Conservation (phyloP, 2,797 vertebrate species). For the Semotilus atromaculatus region DNA sequence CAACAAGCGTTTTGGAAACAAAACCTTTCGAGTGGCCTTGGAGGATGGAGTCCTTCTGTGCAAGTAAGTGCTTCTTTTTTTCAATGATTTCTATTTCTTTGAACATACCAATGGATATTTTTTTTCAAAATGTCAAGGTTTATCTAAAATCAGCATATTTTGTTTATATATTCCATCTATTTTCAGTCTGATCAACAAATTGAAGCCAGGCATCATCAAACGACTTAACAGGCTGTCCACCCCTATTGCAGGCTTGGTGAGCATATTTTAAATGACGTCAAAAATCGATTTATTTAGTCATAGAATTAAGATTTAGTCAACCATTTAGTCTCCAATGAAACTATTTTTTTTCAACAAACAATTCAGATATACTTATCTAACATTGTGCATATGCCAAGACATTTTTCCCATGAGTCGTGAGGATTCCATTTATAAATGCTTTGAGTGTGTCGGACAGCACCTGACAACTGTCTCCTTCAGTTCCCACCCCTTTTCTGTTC, state of each 20-base stretch:
- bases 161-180: not conserved
- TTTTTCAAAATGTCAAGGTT: not conserved
- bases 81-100: not conserved
- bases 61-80: slow-evolving; percentile 83
- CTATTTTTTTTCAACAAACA: not conserved
- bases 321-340: not conserved
- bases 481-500: slow-evolving; percentile 24
- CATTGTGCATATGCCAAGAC: not conserved
- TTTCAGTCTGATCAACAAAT: slow-evolving; percentile 89
- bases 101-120: not conserved
- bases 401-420: not conserved
- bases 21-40: slow-evolving; percentile 88
- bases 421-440: not conserved
- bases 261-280: slow-evolving; percentile 61
- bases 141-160: not conserved
- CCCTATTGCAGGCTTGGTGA: slow-evolving; percentile 96
- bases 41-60: slow-evolving; percentile 93
- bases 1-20: slow-evolving; percentile 85
- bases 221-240: slow-evolving; percentile 91
- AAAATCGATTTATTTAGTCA: not conserved
- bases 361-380: not conserved
- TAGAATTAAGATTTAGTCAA: not conserved
- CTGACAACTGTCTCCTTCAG: not conserved
- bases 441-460: slow-evolving; percentile 16
- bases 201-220: slow-evolving; percentile 91